These are phyloP conservation scores for Yponomeuta evonymella DNA, from an alignment of 2,888 invertebrate genomes.

Conservation along the genomic window DNA sequence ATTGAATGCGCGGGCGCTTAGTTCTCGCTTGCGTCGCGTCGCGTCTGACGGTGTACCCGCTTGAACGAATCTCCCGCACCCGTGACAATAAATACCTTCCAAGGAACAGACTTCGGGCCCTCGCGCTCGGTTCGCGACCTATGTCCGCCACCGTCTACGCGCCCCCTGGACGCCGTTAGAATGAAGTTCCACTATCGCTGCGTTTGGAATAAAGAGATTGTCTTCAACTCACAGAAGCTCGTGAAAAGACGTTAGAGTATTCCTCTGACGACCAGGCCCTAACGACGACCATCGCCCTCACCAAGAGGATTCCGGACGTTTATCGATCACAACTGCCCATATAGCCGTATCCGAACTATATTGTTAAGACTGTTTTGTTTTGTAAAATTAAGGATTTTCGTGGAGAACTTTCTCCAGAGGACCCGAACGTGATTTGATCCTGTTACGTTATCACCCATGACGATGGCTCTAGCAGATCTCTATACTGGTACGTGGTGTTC, in stretches of 20 bases:
- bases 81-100: slow-evolving; percentile 72
- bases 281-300: slow-evolving; percentile 63
- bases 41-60: slow-evolving; percentile 53
- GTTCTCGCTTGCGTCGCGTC: slow-evolving; percentile 50
- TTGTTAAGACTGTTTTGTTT: slow-evolving; percentile 42
- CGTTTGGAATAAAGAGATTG: slow-evolving; percentile 95
- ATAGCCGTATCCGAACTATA: slow-evolving; percentile 52
- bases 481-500: slow-evolving; percentile 61
- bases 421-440: slow-evolving; percentile 4
- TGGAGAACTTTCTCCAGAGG: slow-evolving; percentile 38
- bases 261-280: slow-evolving; percentile 38
- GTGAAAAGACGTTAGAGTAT: slow-evolving; percentile 91
- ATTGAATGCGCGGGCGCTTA: slow-evolving; percentile 28
- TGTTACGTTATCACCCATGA: slow-evolving; percentile 43
- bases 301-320: slow-evolving; percentile 52
- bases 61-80: slow-evolving; percentile 22
- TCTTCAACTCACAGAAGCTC: slow-evolving; percentile 94
- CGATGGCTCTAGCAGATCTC: slow-evolving; percentile 66
- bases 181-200: slow-evolving; percentile 88
- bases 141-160: slow-evolving; percentile 69
- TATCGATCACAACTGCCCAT: slow-evolving; percentile 61
- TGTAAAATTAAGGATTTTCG: slow-evolving; percentile 54
- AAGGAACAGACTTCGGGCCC: slow-evolving; percentile 57
- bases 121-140: slow-evolving; percentile 64
- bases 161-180: slow-evolving; percentile 69